These are phyloP conservation scores for Tricholaema leucomelas DNA, from an alignment of 2,113 vertebrate species.

Conservation along the genomic window DNA sequence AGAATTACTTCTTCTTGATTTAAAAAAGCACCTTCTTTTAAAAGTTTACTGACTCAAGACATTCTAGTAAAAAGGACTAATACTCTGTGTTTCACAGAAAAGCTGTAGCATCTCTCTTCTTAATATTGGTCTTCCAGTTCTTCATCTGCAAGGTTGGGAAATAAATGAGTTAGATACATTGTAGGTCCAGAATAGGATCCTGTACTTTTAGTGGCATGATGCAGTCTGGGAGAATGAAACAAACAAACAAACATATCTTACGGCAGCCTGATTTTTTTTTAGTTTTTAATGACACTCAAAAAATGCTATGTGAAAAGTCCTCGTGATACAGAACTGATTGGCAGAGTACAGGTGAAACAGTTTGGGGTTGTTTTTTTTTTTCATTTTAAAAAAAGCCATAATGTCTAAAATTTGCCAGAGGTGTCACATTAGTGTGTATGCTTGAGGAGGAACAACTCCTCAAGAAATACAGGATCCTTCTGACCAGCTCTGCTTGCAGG, in stretches of 20 bases:
- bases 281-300: background rate
- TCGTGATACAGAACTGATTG: background rate
- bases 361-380: background rate
- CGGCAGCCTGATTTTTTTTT: background rate
- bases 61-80: background rate
- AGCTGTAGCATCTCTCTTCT: background rate
- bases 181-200: background rate
- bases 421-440: background rate
- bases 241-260: background rate
- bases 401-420: background rate
- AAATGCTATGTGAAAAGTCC: background rate
- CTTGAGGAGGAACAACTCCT: background rate
- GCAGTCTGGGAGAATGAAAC: background rate
- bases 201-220: background rate
- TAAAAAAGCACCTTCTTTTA: background rate
- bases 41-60: background rate
- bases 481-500: conserved; percentile 34
- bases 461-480: conserved; percentile 11
- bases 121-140: background rate
- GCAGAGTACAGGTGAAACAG: background rate
- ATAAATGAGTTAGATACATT: background rate
- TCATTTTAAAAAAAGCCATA: background rate
- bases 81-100: background rate
- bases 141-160: background rate
- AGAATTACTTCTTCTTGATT: background rate